These are phyloP conservation scores for Esox niger DNA, from an alignment of 2,113 vertebrate species.

Conservation along the genomic window DNA sequence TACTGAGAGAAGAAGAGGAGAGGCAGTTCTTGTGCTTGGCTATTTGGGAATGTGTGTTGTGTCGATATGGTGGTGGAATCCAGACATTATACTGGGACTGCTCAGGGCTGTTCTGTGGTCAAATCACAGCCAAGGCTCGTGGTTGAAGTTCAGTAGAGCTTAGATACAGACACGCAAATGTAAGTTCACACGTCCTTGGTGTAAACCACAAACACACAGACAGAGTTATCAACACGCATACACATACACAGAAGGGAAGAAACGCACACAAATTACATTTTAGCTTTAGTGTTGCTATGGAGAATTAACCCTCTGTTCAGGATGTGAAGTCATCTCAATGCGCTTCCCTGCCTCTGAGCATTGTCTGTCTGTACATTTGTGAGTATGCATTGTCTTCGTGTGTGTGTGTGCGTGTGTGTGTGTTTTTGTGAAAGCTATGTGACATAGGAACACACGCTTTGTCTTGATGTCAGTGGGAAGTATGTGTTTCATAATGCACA, in stretches of 20 bases:
- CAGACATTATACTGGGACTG: too few species aligned
- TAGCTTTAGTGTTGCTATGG: too few species aligned
- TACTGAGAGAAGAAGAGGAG: too few species aligned
- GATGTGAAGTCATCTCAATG: not conserved
- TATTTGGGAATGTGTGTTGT: too few species aligned
- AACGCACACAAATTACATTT: not conserved
- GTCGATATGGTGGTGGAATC: too few species aligned
- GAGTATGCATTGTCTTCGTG: constrained; percentile 10
- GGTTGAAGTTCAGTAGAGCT: not conserved
- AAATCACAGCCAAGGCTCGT: too few species aligned
- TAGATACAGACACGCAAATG: not conserved
- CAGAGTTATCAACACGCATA: not conserved
- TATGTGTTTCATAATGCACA: constrained; percentile 33
- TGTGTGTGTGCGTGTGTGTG: not conserved
- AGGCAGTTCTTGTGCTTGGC: too few species aligned
- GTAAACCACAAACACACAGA: constrained; percentile 1
- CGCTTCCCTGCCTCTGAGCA: not conserved
- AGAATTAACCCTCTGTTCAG: too few species aligned
- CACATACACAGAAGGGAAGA: constrained; percentile 11
- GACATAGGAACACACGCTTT: not conserved
- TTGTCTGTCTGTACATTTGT: not conserved
- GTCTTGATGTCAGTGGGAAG: not conserved
- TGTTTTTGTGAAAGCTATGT: not conserved
- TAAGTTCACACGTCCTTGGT: not conserved
- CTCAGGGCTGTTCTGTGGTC: too few species aligned